These are phyloP conservation scores for Drosophila melanogaster DNA, from an alignment of 1,140 invertebrate species.

Conservation along the genomic window DNA sequence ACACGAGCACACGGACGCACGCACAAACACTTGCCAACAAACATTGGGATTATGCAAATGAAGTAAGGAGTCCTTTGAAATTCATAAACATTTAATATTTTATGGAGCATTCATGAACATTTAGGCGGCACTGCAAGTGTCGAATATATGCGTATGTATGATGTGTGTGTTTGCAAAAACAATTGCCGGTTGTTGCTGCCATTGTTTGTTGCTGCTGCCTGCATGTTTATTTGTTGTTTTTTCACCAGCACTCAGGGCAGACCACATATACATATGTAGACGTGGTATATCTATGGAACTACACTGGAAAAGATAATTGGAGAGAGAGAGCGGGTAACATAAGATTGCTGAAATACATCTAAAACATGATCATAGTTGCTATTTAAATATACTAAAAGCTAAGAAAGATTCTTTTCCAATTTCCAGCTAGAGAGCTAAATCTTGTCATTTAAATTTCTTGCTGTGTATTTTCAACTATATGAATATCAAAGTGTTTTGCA, in stretches of 20 bases:
- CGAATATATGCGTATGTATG: slow-evolving; percentile 18
- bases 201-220: slow-evolving; percentile 43
- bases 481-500: slow-evolving; percentile 68
- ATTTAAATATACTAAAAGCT: too few species aligned
- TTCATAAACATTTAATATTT: slow-evolving; percentile 77
- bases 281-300: neutral
- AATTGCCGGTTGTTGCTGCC: slow-evolving; percentile 43
- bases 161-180: slow-evolving; percentile 31
- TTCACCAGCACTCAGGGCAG: slow-evolving; percentile 39
- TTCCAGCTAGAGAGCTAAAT: too few species aligned
- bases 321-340: too few species aligned
- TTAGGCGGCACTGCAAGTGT: slow-evolving; percentile 44
- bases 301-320: neutral
- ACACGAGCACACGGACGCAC: slow-evolving; percentile 4
- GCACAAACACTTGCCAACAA: slow-evolving; percentile 48
- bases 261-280: neutral
- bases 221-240: slow-evolving; percentile 56
- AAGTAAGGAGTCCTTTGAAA: slow-evolving; percentile 60
- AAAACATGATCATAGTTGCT: too few species aligned
- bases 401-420: too few species aligned
- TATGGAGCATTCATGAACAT: slow-evolving; percentile 62
- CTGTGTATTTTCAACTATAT: slow-evolving; percentile 44
- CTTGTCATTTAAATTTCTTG: neutral
- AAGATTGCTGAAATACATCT: neutral
- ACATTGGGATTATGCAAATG: slow-evolving; percentile 73